Conservation (phyloP, 2,113 vertebrate genomes). For the Apaloderma vittatum region DNA sequence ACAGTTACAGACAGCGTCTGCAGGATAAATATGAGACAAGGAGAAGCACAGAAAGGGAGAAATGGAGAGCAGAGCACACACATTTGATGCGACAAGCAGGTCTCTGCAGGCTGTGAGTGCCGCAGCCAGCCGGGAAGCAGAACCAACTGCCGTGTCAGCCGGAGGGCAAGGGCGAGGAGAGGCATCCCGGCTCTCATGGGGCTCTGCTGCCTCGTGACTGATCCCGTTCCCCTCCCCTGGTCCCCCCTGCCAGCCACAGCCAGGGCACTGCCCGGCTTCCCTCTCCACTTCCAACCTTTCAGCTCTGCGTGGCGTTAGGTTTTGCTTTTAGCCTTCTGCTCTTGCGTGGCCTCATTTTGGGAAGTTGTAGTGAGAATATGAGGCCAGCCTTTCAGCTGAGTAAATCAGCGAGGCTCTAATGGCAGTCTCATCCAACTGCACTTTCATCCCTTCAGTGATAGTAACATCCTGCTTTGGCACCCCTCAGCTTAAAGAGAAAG, state of each 20-base stretch:
- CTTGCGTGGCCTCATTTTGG: rapidly evolving
- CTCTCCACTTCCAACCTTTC: background rate
- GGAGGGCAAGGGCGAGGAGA: background rate
- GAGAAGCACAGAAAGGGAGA: background rate
- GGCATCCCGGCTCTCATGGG: rapidly evolving
- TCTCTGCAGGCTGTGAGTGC: background rate
- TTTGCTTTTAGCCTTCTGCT: background rate
- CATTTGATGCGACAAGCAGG: background rate
- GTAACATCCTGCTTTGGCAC: rapidly evolving
- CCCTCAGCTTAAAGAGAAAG: background rate
- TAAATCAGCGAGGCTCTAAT: background rate
- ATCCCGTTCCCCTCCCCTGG: background rate
- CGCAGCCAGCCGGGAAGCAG: background rate
- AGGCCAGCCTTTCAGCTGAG: background rate
- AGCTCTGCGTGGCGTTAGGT: rapidly evolving
- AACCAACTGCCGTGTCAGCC: background rate
- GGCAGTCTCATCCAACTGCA: background rate
- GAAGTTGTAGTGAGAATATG: rapidly evolving
- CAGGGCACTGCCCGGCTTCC: background rate
- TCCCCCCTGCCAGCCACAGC: background rate
- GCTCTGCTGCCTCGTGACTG: background rate
- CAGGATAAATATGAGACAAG: background rate
- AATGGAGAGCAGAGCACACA: background rate
- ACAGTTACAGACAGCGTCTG: background rate
- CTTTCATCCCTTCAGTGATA: background rate